These are phyloP conservation scores for Phoxinus phoxinus DNA, from an alignment of 2,113 vertebrate species.

Conservation along the genomic window DNA sequence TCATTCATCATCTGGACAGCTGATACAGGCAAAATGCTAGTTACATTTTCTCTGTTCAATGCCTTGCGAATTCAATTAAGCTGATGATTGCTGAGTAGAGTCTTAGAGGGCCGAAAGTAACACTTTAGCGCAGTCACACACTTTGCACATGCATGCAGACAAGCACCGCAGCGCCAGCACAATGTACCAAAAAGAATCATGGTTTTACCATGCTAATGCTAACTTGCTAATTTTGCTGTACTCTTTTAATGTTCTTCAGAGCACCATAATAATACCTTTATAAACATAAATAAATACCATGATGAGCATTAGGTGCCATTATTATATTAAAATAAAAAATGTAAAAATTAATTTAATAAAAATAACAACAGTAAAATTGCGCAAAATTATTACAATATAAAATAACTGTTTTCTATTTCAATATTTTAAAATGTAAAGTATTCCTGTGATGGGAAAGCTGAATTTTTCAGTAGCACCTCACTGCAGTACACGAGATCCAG, in stretches of 20 bases:
- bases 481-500: too few relatives aligned
- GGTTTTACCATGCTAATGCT: background rate
- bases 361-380: too few relatives aligned
- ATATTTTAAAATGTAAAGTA: too few relatives aligned
- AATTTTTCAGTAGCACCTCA: too few relatives aligned
- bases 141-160: conserved; percentile 11
- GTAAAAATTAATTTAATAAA: background rate
- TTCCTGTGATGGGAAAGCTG: too few relatives aligned
- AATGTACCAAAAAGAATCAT: background rate
- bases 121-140: conserved; percentile 44
- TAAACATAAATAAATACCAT: background rate
- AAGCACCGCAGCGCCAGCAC: background rate
- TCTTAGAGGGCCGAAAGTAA: conserved; percentile 44
- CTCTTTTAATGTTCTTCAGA: background rate
- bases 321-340: background rate
- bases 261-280: background rate
- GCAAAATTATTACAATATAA: too few relatives aligned
- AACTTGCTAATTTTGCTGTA: background rate
- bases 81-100: conserved; percentile 52
- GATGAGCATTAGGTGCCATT: background rate
- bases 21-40: conserved; percentile 52
- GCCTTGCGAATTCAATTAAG: conserved; percentile 53
- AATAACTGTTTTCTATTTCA: too few relatives aligned
- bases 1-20: conserved; percentile 42
- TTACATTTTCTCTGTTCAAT: conserved; percentile 50